A percentile compares a stretch with the other conserved stretches of the same genome.
Conservation (phyloP, 2,113 vertebrate genomes). For the Siniperca knerii region DNA sequence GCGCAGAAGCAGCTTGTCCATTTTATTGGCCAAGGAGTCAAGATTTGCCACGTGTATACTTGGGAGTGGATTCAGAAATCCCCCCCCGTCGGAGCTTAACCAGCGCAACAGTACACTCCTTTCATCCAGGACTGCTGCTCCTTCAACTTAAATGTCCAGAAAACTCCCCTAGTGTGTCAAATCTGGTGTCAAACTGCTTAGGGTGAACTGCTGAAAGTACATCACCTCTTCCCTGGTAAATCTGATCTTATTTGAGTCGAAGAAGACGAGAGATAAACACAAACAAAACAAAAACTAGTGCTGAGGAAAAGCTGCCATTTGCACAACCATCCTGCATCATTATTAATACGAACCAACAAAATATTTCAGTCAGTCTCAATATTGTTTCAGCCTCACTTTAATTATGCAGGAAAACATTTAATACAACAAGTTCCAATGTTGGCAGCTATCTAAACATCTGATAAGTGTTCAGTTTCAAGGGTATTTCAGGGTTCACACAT, state of each 20-base stretch:
- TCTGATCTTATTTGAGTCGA: not conserved
- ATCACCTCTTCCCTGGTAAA: not conserved
- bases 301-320: not conserved
- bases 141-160: not conserved
- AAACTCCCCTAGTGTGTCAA: not conserved
- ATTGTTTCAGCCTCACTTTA: not conserved
- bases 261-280: not conserved
- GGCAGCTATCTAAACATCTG: not conserved
- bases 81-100: conserved; percentile 1
- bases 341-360: not conserved
- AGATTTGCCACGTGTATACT: not conserved
- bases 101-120: not conserved
- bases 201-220: not conserved
- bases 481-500: not conserved
- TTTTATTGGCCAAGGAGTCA: not conserved
- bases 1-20: not conserved
- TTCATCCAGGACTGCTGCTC: conserved; percentile 6
- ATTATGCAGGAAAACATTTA: not conserved
- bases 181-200: conserved; percentile 4
- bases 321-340: not conserved
- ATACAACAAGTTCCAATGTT: not conserved
- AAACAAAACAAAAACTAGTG: not conserved
- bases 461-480: not conserved
- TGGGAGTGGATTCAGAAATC: not conserved
- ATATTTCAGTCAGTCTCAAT: not conserved